These are phyloP conservation scores for Sarcophaga peregrina DNA, from an alignment of 1,140 invertebrate genomes.

Conservation along the genomic window DNA sequence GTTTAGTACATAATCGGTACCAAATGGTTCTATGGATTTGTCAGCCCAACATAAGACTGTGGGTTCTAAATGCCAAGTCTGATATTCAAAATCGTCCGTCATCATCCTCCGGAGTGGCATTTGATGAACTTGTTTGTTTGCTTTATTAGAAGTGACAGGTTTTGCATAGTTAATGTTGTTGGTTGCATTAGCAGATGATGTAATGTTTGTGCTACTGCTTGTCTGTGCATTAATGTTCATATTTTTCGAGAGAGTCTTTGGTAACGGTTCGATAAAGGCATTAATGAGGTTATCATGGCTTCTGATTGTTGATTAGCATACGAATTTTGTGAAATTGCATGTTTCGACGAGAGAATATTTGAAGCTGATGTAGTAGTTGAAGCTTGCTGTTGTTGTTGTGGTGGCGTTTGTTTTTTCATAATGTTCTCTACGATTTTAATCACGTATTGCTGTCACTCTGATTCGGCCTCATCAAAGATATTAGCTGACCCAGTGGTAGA, in stretches of 20 bases:
- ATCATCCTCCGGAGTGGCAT: background rate
- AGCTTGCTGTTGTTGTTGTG: background rate
- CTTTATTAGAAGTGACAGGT: constrained; percentile 27
- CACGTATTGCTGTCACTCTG: constrained; percentile 96
- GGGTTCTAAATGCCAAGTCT: constrained; percentile 97
- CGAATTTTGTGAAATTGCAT: constrained; percentile 28
- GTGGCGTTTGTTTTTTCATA: constrained; percentile 52
- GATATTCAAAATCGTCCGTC: constrained; percentile 86
- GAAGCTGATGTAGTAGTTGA: constrained; percentile 25
- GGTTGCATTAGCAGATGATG: background rate
- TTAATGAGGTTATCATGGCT: background rate
- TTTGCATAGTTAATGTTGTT: background rate
- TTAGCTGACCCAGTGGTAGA: constrained; percentile 91
- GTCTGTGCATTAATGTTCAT: constrained; percentile 10
- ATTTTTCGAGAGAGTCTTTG: constrained; percentile 37
- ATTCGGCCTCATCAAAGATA: constrained; percentile 96
- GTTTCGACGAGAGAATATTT: constrained; percentile 11
- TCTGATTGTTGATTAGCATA: constrained; percentile 17
- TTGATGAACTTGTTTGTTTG: background rate
- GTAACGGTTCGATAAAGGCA: constrained; percentile 26
- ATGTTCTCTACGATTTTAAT: too few relatives aligned
- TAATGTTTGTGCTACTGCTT: background rate
- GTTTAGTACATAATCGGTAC: constrained; percentile 96
- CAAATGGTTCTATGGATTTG: constrained; percentile 95
- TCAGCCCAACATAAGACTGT: constrained; percentile 96